Conservation (phyloP, 2,113 vertebrate genomes). For the Vidua macroura region DNA sequence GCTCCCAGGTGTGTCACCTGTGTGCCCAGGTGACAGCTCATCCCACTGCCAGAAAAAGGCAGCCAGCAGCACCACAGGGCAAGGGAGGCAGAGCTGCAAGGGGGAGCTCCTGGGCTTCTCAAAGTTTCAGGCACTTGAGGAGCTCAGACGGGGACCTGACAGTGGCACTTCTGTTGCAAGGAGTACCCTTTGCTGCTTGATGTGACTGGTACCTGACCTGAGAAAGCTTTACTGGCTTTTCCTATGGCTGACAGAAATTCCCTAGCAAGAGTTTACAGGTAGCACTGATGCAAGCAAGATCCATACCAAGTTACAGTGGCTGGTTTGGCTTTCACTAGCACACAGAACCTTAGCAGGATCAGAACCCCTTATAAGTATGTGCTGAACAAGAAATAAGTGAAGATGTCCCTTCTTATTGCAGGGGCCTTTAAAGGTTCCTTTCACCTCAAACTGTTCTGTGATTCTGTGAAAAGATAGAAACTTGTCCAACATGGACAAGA, state of each 20-base stretch:
- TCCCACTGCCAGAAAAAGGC: not conserved
- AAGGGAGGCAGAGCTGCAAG: not conserved
- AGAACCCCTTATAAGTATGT: not conserved
- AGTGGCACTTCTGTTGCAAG: not conserved
- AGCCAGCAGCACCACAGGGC: not conserved
- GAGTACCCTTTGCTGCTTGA: not conserved
- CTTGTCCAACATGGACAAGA: not conserved
- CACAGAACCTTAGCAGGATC: not conserved
- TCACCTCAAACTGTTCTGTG: not conserved
- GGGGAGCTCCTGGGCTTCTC: not conserved
- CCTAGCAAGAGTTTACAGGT: not conserved
- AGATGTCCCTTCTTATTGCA: not conserved
- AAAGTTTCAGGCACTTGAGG: not conserved
- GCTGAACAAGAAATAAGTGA: not conserved
- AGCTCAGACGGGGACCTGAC: not conserved
- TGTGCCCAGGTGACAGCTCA: rapidly evolving
- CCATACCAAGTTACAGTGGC: not conserved
- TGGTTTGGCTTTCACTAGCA: not conserved
- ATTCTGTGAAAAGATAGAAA: not conserved
- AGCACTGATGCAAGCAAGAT: not conserved
- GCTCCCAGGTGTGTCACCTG: not conserved
- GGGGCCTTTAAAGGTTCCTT: not conserved
- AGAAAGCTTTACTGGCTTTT: not conserved
- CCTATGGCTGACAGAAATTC: not conserved
- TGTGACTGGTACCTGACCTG: not conserved